Conservation (phyloP, 1,140 invertebrate genomes). For the Metaphire vulgaris region DNA sequence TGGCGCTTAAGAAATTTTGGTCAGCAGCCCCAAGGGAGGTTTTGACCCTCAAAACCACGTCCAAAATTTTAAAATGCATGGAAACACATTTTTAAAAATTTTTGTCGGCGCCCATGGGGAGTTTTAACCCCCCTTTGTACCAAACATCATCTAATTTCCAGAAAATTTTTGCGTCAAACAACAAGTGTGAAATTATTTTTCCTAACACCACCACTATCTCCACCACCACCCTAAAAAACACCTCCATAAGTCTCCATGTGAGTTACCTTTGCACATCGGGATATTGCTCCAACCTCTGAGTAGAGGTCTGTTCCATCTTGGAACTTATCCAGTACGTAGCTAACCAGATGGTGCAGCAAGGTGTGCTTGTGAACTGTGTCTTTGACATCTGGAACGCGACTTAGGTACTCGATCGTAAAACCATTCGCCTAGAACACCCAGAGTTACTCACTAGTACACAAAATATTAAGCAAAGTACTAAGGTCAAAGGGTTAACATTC, state of each 20-base stretch:
- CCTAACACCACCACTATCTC: background rate
- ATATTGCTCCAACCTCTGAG: slow-evolving; percentile 69
- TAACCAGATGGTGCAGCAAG: slow-evolving; percentile 90
- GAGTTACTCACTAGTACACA: background rate
- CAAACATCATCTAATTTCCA: too few relatives aligned
- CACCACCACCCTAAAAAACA: slow-evolving; percentile 78
- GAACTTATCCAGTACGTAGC: slow-evolving; percentile 93
- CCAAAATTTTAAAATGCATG: too few relatives aligned
- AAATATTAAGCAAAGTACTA: too few relatives aligned
- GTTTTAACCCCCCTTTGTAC: too few relatives aligned
- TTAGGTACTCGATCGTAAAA: slow-evolving; percentile 94
- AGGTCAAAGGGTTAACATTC: too few relatives aligned
- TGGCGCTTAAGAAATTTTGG: too few relatives aligned
- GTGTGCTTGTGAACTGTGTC: slow-evolving; percentile 98
- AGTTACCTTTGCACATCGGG: slow-evolving; percentile 72
- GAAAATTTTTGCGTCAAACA: too few relatives aligned
- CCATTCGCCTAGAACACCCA: slow-evolving; percentile 76
- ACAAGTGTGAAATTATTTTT: slow-evolving; percentile 64
- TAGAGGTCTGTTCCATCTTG: slow-evolving; percentile 88
- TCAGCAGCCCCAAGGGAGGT: too few relatives aligned
- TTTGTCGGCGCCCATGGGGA: too few relatives aligned
- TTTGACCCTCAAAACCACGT: too few relatives aligned
- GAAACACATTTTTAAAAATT: too few relatives aligned
- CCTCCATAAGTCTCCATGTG: slow-evolving; percentile 82
- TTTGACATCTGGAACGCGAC: slow-evolving; percentile 97